Evolutionary conservation across 1,140 invertebrate species (phyloP).

Genomic region (Sinella curviseta): DNA sequence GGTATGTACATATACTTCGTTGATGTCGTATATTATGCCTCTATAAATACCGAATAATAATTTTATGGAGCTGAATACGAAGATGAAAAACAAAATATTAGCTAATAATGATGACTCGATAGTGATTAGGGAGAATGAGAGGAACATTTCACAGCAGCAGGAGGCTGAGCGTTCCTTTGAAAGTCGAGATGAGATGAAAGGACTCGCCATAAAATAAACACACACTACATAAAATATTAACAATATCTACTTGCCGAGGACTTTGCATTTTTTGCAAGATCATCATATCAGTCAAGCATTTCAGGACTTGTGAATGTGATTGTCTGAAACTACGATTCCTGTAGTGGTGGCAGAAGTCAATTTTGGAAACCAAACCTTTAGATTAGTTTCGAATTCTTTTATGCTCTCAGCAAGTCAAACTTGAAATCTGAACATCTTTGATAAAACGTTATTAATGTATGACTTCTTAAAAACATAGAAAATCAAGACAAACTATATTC

Average conservation of each 20-base stretch:
- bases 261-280: slow-evolving; percentile 6
- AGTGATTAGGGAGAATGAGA: slow-evolving; percentile 40
- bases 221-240: slow-evolving; percentile 25
- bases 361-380: no score
- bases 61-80: no score
- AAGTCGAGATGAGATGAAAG: slow-evolving; percentile 8
- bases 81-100: not conserved
- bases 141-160: slow-evolving; percentile 33
- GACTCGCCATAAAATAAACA: slow-evolving; percentile 22
- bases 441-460: no score
- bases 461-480: no score
- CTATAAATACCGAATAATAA: not conserved
- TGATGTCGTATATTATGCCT: not conserved
- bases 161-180: not conserved
- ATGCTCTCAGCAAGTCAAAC: no score
- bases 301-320: not conserved
- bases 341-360: slow-evolving; percentile 7
- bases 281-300: slow-evolving; percentile 8
- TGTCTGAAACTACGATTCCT: slow-evolving; percentile 3
- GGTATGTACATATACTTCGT: not conserved
- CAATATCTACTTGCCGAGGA: no score
- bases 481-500: no score
- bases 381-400: no score
- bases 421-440: no score
- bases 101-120: not conserved